Base-by-base conservation (phyloP, 2,113 vertebrate species). In the Brevimyrus niger region DNA sequence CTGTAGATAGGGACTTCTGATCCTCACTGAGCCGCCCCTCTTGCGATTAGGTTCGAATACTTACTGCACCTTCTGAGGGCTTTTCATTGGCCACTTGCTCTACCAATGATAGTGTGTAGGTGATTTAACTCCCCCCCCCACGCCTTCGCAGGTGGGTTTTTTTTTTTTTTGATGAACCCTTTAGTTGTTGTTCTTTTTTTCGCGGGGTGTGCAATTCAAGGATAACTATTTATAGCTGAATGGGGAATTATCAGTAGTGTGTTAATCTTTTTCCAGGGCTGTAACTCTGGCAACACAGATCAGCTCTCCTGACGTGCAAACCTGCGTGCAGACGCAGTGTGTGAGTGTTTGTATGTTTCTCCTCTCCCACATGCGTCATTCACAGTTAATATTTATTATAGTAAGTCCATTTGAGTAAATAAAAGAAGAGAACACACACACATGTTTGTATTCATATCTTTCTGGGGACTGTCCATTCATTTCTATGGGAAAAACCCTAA, bases 151-250 rank as follows among this genome's bases (percentile, higher is more conserved):
- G 35, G 31, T 65, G 19, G 53, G 0, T 80, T 80, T 42, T 76
- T 42, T 51, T 87, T 76, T 87, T 80, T 53, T 53, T 44, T 87
- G 35, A 46, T 87, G 85, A 87, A 53, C 38, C 87, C 51, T 55
- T 31, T 58, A 23, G 3, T 8, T 9, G 87, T 55, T 61, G 31
- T 42, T 87, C 35, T 44, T 23, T 61, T 38, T 55, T 58, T 82
- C 82, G 4, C 42, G 2, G 55, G 35, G 51, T 61, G 35, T 61
- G 15, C 44, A 87, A 87, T 87, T 44, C 35, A 44, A 87, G 87
- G 55, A 61, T 27, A n/a, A 61, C 86, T 86, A 86, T 58, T 58
- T 61, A 87, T 87, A 65, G 35, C 21, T 44, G 27, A 23, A 47
- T 35, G 48, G 85, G 85, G 47, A 87, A 50, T 51, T 31, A 50